phyloP scores from a whole-genome alignment of 1,140 invertebrate species.

The Cydia pomonella region DNA sequence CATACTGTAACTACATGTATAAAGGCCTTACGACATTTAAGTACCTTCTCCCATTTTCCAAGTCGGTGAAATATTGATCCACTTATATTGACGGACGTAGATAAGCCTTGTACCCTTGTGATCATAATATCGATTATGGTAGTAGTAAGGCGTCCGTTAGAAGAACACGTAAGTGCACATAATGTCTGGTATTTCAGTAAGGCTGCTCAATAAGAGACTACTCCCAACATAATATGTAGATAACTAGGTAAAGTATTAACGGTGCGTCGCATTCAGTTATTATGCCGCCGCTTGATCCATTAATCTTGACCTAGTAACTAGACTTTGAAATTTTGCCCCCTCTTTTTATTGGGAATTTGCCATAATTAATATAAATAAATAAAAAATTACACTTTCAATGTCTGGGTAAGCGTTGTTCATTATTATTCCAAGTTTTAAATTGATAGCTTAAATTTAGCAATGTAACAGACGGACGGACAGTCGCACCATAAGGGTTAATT shows the following conservation, averaged over 20 bases:
- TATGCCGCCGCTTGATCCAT: neutral
- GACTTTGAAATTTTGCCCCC: too few species aligned
- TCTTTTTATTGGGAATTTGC: too few species aligned
- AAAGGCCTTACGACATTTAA: too few species aligned
- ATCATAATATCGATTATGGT: slow-evolving; percentile 27
- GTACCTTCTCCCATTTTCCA: neutral
- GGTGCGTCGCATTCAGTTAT: neutral
- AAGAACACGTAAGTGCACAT: slow-evolving; percentile 27
- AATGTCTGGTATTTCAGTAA: slow-evolving; percentile 32
- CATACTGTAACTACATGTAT: too few species aligned
- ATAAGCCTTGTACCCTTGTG: neutral
- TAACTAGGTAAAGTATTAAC: slow-evolving; percentile 10
- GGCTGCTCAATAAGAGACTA: neutral
- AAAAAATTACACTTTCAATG: too few species aligned
- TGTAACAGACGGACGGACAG: too few species aligned
- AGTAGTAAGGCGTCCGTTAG: slow-evolving; percentile 18
- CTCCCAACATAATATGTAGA: neutral
- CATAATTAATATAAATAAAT: too few species aligned
- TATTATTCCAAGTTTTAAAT: too few species aligned
- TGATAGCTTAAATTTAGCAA: too few species aligned
- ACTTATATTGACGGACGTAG: neutral
- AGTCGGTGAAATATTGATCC: neutral
- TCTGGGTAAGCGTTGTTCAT: too few species aligned
- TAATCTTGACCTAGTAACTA: too few species aligned
- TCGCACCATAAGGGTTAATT: too few species aligned